These are phyloP conservation scores for Lasioglossum zephyrum DNA, from an alignment of 2,888 invertebrate genomes.

Conservation along the genomic window DNA sequence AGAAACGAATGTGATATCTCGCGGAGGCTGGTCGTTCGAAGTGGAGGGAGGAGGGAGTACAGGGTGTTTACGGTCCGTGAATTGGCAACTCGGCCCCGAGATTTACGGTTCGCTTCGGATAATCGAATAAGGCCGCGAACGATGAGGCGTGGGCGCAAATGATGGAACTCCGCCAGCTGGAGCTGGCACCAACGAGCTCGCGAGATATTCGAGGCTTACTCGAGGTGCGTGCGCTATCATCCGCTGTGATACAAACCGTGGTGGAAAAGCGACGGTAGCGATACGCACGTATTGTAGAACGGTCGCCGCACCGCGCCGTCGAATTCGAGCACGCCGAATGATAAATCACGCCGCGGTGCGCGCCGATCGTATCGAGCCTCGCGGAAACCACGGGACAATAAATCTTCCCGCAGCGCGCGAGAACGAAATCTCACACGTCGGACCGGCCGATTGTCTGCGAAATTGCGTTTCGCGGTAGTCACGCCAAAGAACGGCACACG, in stretches of 20 bases:
- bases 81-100: conserved; percentile 57
- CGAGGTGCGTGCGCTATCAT: conserved; percentile 49
- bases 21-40: neutral
- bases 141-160: conserved; percentile 60
- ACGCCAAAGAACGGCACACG: conserved; percentile 4
- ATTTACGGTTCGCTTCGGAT: conserved; percentile 71
- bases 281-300: conserved; percentile 34
- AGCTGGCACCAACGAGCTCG: conserved; percentile 21
- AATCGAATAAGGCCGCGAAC: conserved; percentile 69
- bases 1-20: conserved; percentile 7
- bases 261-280: conserved; percentile 38
- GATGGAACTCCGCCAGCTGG: conserved; percentile 66
- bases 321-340: conserved; percentile 54
- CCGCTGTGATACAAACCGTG: neutral
- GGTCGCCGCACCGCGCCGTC: neutral
- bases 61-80: conserved; percentile 54
- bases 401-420: conserved; percentile 49
- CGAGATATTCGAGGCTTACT: neutral
- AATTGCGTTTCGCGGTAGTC: conserved; percentile 36
- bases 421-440: conserved; percentile 27
- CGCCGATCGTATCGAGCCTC: conserved; percentile 59
- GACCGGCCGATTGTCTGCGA: conserved; percentile 23
- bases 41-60: neutral
- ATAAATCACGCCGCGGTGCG: conserved; percentile 59
- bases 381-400: conserved; percentile 54